Percentiles rank a stretch among this genome's conserved stretches.
phyloP scores from a whole-genome alignment of 1,140 invertebrate species.

The Hylyphantes graminicola region DNA sequence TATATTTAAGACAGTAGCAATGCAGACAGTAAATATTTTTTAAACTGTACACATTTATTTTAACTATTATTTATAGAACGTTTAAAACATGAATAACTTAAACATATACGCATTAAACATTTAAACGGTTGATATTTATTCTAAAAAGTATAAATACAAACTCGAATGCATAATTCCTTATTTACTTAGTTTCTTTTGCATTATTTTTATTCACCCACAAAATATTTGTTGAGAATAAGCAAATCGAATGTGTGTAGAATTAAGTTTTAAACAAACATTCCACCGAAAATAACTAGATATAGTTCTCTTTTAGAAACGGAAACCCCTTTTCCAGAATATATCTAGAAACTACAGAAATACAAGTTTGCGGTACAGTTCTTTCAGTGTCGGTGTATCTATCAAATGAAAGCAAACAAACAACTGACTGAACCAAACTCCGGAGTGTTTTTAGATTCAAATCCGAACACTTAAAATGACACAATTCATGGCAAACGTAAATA shows the following conservation, averaged over 20 bases:
- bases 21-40: no score
- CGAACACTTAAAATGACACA: slow-evolving; percentile 29
- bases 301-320: background rate
- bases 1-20: no score
- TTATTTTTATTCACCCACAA: background rate
- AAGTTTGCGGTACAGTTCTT: background rate
- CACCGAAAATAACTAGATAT: background rate
- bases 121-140: no score
- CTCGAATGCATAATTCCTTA: no score
- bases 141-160: no score
- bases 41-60: no score
- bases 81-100: no score
- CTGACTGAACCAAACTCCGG: background rate
- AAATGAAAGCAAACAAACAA: slow-evolving; percentile 33
- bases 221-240: background rate
- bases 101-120: no score
- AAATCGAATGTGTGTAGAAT: background rate
- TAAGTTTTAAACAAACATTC: background rate
- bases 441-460: slow-evolving; percentile 42
- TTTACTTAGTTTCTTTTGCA: background rate
- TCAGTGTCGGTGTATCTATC: slow-evolving; percentile 5
- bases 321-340: background rate
- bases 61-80: no score
- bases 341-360: no score
- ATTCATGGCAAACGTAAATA: slow-evolving; percentile 36